phyloP scores from a whole-genome alignment of 2,888 invertebrate species.

The Pantelozetes paolii region DNA sequence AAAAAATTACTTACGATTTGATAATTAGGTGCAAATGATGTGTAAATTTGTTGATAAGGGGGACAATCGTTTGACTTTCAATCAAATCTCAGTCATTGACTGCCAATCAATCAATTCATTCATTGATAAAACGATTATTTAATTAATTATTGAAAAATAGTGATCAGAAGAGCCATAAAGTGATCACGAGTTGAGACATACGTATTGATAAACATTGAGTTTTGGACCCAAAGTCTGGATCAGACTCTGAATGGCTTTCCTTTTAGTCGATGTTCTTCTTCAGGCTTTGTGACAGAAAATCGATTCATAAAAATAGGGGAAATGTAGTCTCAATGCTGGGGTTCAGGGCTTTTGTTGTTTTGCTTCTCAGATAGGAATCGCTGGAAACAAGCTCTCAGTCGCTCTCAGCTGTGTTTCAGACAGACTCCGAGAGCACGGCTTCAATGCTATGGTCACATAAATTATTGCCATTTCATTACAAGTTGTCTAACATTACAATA shows the following conservation, averaged over 20 bases:
- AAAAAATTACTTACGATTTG: no score
- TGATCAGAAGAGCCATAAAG: background rate
- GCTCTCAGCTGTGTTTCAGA: background rate
- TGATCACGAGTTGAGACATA: background rate
- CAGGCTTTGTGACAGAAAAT: conserved; percentile 23
- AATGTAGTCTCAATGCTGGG: conserved; percentile 1
- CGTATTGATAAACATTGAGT: background rate
- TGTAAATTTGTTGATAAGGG: no score
- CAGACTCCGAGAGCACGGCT: conserved; percentile 7
- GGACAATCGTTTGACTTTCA: no score
- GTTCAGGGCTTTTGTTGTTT: conserved; percentile 27
- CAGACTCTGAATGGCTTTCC: background rate
- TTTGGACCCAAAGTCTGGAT: background rate
- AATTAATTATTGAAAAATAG: background rate
- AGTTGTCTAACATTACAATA: background rate
- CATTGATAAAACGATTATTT: background rate
- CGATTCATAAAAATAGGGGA: conserved; percentile 17
- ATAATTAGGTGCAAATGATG: no score
- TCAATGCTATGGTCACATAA: background rate
- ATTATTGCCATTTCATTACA: conserved; percentile 4
- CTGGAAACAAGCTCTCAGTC: conserved; percentile 12
- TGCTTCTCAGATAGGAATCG: conserved; percentile 17
- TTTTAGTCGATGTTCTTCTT: conserved; percentile 4
- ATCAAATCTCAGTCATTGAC: no score
- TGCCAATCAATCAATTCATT: no score